Conservation (phyloP, 2,888 invertebrate genomes). For the Geophilus truncorum region DNA sequence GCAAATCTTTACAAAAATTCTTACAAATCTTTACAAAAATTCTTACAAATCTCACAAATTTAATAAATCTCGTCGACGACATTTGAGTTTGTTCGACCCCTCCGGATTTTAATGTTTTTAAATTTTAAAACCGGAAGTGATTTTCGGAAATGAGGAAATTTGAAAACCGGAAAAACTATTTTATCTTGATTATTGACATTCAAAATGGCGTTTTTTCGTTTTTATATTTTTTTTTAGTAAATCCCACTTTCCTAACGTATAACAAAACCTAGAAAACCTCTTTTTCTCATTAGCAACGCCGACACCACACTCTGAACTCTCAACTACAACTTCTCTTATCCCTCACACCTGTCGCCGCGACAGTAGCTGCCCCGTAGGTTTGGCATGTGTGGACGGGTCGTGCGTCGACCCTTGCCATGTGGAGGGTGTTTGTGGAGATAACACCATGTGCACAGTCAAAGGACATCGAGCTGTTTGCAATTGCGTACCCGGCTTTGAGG, state of each 20-base stretch:
- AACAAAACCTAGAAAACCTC: background rate
- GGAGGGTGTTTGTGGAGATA: slow-evolving; percentile 60
- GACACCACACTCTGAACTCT: background rate
- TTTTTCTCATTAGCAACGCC: background rate
- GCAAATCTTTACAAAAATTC: too few species aligned
- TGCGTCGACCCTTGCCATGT: background rate
- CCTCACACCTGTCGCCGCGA: background rate
- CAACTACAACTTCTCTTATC: background rate
- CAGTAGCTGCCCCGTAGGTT: background rate
- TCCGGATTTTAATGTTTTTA: too few species aligned
- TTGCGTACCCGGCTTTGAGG: slow-evolving; percentile 66
- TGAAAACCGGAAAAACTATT: too few species aligned
- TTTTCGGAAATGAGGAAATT: too few species aligned
- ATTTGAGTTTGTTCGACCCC: too few species aligned
- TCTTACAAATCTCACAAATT: too few species aligned
- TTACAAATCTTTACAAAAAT: too few species aligned
- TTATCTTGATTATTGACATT: background rate
- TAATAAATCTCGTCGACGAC: too few species aligned
- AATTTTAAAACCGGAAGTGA: too few species aligned
- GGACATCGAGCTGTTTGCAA: slow-evolving; percentile 72
- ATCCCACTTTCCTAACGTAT: background rate
- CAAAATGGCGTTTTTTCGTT: background rate
- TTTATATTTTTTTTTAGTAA: background rate
- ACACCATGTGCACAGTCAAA: slow-evolving; percentile 69
- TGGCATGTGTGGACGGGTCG: background rate